phyloP scores from a whole-genome alignment of 2,797 vertebrate species.

The Tamandua tetradactyla region DNA sequence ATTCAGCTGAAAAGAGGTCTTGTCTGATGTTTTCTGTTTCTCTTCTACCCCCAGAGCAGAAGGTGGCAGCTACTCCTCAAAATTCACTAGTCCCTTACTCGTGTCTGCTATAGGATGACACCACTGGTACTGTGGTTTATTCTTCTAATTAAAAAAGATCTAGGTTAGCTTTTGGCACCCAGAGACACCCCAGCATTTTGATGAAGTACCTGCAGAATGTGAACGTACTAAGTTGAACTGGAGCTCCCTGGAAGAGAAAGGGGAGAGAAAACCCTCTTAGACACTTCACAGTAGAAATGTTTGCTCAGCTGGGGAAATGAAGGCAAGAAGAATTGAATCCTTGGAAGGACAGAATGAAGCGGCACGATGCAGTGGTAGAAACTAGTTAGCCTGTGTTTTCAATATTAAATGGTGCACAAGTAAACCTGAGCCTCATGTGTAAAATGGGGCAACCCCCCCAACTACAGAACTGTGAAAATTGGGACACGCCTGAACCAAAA shows the following conservation, averaged over 20 bases:
- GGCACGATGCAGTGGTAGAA: background rate
- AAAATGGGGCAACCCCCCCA: background rate
- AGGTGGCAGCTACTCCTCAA: background rate
- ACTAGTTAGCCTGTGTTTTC: background rate
- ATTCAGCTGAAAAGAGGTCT: background rate
- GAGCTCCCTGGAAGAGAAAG: conserved; percentile 89
- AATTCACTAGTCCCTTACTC: background rate
- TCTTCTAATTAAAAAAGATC: background rate
- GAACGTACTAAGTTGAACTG: conserved; percentile 97
- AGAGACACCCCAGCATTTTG: rapidly evolving
- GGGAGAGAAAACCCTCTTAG: conserved; percentile 23
- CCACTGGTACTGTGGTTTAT: background rate
- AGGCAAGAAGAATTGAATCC: background rate
- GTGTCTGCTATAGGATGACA: background rate
- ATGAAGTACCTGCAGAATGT: conserved; percentile 93
- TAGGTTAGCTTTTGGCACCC: background rate
- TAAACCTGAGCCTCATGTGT: background rate
- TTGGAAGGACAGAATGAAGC: background rate
- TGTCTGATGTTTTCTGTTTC: background rate
- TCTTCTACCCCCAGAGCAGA: background rate
- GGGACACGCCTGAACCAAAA: background rate
- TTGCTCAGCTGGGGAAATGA: conserved; percentile 19
- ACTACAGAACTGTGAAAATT: background rate
- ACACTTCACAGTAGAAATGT: background rate
- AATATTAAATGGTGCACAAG: background rate